Evolutionary conservation across 2,888 invertebrate genomes (phyloP).

Genomic region (Andricus curvator): DNA sequence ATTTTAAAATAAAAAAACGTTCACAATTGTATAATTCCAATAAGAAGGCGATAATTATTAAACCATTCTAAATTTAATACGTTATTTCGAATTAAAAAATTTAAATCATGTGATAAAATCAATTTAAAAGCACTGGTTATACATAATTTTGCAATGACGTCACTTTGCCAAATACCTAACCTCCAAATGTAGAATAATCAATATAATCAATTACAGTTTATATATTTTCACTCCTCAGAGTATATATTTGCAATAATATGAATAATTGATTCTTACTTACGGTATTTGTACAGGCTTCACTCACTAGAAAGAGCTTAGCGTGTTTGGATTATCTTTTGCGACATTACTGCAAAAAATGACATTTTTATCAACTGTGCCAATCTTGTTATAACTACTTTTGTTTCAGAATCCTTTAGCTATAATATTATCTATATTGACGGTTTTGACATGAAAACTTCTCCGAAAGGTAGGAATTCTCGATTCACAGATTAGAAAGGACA

Average conservation of each 20-base stretch:
- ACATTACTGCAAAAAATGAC: constrained; percentile 1
- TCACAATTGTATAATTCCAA: no score
- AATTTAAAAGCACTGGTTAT: background rate
- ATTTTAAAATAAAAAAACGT: background rate
- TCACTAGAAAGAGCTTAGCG: background rate
- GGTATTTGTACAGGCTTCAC: background rate
- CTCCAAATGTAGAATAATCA: background rate
- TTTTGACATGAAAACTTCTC: no score
- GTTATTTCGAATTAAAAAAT: no score
- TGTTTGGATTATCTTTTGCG: constrained; percentile 10
- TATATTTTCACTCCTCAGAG: background rate
- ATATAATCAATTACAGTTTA: background rate
- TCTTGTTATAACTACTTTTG: background rate
- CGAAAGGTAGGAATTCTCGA: no score
- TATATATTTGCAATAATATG: background rate
- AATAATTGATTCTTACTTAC: constrained; percentile 1
- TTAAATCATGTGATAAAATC: no score
- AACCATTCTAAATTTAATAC: no score
- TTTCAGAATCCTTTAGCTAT: no score
- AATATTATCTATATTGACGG: no score
- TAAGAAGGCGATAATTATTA: no score
- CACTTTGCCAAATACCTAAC: background rate
- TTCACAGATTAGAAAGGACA: no score
- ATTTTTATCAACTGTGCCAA: background rate
- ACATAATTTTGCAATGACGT: background rate